phyloP scores from a whole-genome alignment of 1,140 invertebrate genomes.

The Zaprionus nigranus region DNA sequence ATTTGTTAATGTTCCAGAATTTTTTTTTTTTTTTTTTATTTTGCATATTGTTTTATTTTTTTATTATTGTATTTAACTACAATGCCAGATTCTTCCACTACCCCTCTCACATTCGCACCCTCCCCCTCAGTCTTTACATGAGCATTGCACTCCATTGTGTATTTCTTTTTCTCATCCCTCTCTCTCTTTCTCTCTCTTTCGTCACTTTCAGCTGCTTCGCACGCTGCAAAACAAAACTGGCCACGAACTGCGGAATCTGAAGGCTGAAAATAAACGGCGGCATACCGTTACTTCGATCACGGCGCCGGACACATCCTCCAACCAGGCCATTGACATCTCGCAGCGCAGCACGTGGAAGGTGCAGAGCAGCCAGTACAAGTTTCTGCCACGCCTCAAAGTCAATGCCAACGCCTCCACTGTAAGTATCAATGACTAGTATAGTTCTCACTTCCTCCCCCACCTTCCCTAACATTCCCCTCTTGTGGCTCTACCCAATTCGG shows the following conservation, averaged over 20 bases:
- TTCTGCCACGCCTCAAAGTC: conserved; percentile 50
- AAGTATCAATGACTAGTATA: conserved; percentile 6
- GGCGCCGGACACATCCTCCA: conserved; percentile 15
- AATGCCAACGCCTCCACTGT: conserved; percentile 34
- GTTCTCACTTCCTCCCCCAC: neutral
- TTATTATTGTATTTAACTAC: too few relatives aligned
- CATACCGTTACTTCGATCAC: conserved; percentile 5
- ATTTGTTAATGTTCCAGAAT: too few relatives aligned
- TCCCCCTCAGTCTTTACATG: neutral
- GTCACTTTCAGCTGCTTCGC: conserved; percentile 37
- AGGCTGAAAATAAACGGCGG: conserved; percentile 29
- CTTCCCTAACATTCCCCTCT: neutral
- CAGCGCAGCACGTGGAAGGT: conserved; percentile 23
- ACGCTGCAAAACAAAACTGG: conserved; percentile 41
- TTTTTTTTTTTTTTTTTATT: too few relatives aligned
- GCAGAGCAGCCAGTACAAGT: conserved; percentile 37
- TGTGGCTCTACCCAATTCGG: neutral
- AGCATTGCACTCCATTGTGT: neutral
- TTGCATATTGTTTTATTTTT: too few relatives aligned
- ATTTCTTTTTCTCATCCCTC: neutral
- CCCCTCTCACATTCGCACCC: neutral
- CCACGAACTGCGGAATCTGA: conserved; percentile 29
- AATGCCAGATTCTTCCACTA: too few relatives aligned
- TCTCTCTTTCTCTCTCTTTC: neutral
- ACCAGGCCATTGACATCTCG: conserved; percentile 45